Percentiles rank a stretch among this genome's conserved stretches.
Conservation (phyloP, 2,888 invertebrate species). For the Coenonympha arcania region DNA sequence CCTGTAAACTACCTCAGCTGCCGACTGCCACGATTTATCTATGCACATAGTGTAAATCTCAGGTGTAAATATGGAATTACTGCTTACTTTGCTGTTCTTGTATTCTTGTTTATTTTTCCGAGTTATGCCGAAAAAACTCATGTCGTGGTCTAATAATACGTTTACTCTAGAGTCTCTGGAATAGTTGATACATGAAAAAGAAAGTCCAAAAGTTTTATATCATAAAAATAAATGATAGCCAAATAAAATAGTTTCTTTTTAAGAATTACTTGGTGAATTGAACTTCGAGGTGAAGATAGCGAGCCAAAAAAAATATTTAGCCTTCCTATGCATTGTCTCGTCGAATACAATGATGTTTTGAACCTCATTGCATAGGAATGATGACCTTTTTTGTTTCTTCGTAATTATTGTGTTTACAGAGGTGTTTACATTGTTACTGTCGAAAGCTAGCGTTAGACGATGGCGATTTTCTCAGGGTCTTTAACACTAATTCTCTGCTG, state of each 20-base stretch:
- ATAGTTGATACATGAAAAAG: too few species aligned
- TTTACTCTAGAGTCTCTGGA: too few species aligned
- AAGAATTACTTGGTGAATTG: not conserved
- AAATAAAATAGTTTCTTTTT: not conserved
- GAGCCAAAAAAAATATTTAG: not conserved
- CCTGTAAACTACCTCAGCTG: not conserved
- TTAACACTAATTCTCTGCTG: not conserved
- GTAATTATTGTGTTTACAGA: conserved; percentile 7
- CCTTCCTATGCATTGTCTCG: conserved; percentile 14
- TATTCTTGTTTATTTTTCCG: not conserved
- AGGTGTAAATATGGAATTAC: not conserved
- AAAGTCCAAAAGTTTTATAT: too few species aligned
- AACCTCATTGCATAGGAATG: conserved; percentile 11
- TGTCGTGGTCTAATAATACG: too few species aligned
- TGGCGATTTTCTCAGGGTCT: conserved; percentile 1
- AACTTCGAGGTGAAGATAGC: conserved; percentile 1
- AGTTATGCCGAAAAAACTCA: not conserved
- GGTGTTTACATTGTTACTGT: conserved; percentile 10
- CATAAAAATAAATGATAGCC: not conserved
- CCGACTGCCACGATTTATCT: conserved; percentile 6
- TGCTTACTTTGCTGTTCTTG: not conserved
- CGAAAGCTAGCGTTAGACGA: conserved; percentile 7
- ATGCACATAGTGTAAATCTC: not conserved
- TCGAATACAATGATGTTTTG: conserved; percentile 15
- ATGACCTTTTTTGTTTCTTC: conserved; percentile 13